These are phyloP conservation scores for Pseudorhombus dupliciocellatus DNA, from an alignment of 2,113 vertebrate species.

Conservation along the genomic window DNA sequence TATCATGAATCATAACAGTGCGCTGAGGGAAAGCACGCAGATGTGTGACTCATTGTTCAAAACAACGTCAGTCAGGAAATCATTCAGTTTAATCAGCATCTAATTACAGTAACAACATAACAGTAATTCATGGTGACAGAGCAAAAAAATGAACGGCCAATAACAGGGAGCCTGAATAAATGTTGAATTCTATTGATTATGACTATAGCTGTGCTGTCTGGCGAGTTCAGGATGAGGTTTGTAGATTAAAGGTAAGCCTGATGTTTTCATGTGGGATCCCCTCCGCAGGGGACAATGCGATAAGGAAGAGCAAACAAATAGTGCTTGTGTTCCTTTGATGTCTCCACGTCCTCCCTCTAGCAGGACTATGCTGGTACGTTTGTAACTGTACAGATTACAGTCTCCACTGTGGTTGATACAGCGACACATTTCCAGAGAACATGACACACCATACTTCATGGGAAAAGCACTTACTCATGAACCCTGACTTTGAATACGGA, in stretches of 20 bases:
- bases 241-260: too few species aligned
- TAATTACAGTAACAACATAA: not conserved
- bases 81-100: fast-evolving
- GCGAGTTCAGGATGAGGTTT: too few species aligned
- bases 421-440: not conserved
- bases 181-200: not conserved
- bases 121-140: slow-evolving; percentile 8
- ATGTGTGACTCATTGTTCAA: not conserved
- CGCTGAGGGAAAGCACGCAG: not conserved
- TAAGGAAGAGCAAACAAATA: too few species aligned
- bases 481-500: not conserved
- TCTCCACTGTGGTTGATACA: not conserved
- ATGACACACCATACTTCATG: not conserved
- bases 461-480: not conserved
- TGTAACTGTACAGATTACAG: too few species aligned
- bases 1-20: not conserved
- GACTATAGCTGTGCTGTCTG: not conserved
- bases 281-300: too few species aligned
- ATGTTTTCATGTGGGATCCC: too few species aligned
- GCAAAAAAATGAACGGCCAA: not conserved
- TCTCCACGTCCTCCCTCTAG: too few species aligned
- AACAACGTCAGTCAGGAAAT: not conserved
- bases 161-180: not conserved
- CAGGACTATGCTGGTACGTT: too few species aligned
- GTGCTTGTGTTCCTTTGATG: too few species aligned